These are phyloP conservation scores for Microplitis deprimator DNA, from an alignment of 2,888 invertebrate genomes.

Conservation along the genomic window DNA sequence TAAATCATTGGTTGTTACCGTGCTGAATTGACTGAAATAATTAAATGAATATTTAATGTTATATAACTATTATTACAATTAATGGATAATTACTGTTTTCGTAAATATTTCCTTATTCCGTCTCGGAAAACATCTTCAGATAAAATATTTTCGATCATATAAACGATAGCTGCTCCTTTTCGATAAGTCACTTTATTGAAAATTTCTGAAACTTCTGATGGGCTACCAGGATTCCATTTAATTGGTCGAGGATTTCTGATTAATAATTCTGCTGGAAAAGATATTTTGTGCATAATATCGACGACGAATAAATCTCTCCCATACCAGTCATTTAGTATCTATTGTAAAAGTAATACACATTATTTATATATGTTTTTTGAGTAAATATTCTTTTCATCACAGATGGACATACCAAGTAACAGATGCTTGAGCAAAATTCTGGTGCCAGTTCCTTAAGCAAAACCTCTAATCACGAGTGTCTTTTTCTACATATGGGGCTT, in stretches of 20 bases:
- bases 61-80: not conserved
- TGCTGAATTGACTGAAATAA: conserved; percentile 43
- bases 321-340: conserved; percentile 74
- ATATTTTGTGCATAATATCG: conserved; percentile 65
- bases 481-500: too few relatives aligned
- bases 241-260: conserved; percentile 72
- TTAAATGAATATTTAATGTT: not conserved
- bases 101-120: conserved; percentile 73
- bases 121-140: conserved; percentile 74
- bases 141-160: conserved; percentile 75
- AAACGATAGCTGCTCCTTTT: conserved; percentile 73
- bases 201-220: conserved; percentile 72
- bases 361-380: not conserved
- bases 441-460: too few relatives aligned
- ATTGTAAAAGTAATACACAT: not conserved
- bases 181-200: conserved; percentile 76
- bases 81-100: conserved; percentile 63
- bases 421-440: too few relatives aligned
- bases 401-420: too few relatives aligned
- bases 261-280: conserved; percentile 63
- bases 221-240: conserved; percentile 72
- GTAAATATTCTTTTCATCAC: too few relatives aligned
- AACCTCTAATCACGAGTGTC: too few relatives aligned
- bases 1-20: conserved; percentile 53
- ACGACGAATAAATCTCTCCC: conserved; percentile 74